A percentile compares a stretch with the other conserved stretches of the same genome.
phyloP scores from a whole-genome alignment of 2,797 vertebrate species.

The Acridotheres tristis region DNA sequence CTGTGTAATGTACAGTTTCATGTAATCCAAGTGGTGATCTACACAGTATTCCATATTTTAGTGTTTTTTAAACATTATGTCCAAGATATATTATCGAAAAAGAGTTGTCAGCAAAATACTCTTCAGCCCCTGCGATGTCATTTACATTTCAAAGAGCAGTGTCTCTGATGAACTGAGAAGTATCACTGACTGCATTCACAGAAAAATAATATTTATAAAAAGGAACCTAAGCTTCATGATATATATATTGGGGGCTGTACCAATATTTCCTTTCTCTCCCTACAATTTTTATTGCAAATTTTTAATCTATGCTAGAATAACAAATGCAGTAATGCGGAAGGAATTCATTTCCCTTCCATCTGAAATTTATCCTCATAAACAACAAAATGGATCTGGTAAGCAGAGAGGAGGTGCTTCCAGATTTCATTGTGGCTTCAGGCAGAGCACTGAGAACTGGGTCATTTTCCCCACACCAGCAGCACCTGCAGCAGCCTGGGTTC shows the following conservation, averaged over 20 bases:
- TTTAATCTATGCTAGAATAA: background rate
- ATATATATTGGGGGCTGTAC: background rate
- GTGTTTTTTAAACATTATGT: slow-evolving; percentile 14
- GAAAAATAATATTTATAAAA: background rate
- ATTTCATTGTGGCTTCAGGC: background rate
- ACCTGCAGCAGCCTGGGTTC: background rate
- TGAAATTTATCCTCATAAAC: background rate
- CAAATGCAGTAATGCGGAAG: background rate
- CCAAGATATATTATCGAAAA: background rate
- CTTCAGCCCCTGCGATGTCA: slow-evolving; percentile 10
- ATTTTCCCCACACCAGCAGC: background rate
- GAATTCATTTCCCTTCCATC: background rate
- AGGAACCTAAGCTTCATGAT: background rate
- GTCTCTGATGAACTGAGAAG: slow-evolving; percentile 49
- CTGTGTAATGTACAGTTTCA: background rate
- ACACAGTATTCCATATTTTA: background rate
- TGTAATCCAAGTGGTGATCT: background rate
- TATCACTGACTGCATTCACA: background rate
- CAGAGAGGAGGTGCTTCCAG: background rate
- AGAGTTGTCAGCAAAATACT: slow-evolving; percentile 45
- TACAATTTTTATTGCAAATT: background rate
- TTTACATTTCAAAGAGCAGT: slow-evolving; percentile 58
- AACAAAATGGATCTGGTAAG: background rate
- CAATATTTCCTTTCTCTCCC: background rate
- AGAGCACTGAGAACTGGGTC: background rate